Evolutionary conservation across 2,888 invertebrate genomes (phyloP), one percentile per base, ranked within the genome.

Genomic region (Luperina nickerlii): DNA sequence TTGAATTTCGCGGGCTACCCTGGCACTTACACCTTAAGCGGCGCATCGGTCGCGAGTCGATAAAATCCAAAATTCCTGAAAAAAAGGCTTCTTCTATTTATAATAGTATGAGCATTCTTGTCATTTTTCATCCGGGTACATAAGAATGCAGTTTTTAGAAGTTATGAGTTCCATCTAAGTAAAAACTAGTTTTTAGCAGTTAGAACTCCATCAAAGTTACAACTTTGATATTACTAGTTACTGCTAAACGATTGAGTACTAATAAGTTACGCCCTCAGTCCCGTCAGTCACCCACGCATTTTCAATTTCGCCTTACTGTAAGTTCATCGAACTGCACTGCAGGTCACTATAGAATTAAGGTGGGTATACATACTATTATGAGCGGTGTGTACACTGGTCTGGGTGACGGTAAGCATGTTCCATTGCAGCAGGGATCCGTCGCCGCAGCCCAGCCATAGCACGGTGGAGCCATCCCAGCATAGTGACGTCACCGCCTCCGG

Each of bases 311-410:
- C 45, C 20, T 2, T 67, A 57, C 13, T 60, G 54, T n/a, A 24
- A 57, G 65, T 66, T 82, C 11, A 65, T 32, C 15, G 20, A 45
- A 42, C 48, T 82, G n/a, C 24, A 71, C 27, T 18, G 20, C 27
- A 66, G 15, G 48, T 24, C 24, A 63, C 8, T 13, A 48, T 20
- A 51, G 13, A 7, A 48, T 32, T 38, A 27, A 18, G 27, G 8
- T 48, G 20, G 0, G 11, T 11, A 18, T 63, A 81, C 76, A 69
- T 85, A 98, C 98, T 98, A 89, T 96, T 93, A 92, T 98, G 98
- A 62, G 97, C 97, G 78, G 96, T 91, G 51, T 97, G 92, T 87
- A 97, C 93, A 45, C 91, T 91, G 24, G 95, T 89, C 83, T 97
- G 96, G 5, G 94, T 89, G 38, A 97, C 97, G 5, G 96, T 94